Evolutionary conservation across 2,797 vertebrate species (phyloP).

Genomic region (Parotocinclus haroldoi): DNA sequence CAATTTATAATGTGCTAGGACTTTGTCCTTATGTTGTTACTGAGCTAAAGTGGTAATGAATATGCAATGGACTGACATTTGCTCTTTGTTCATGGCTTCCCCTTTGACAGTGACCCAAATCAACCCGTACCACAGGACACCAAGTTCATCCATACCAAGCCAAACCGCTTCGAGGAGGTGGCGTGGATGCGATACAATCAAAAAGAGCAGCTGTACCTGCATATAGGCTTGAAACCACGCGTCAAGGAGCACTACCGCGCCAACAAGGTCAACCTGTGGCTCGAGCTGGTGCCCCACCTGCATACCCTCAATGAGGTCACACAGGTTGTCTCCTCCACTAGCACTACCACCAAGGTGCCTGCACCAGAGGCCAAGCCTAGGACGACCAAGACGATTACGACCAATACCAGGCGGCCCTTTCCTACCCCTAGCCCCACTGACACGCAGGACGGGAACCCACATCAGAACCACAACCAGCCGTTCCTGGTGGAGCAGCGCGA

Average conservation of each 20-base stretch:
- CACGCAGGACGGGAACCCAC: conserved; percentile 83
- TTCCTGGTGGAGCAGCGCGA: conserved; percentile 96
- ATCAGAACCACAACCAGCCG: conserved; percentile 74
- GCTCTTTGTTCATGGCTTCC: neutral
- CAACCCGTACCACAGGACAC: conserved; percentile 98
- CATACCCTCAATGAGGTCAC: conserved; percentile 98
- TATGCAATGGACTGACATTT: neutral
- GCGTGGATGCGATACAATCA: conserved; percentile 98
- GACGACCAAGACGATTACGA: conserved; percentile 86
- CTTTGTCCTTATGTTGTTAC: conserved; percentile 51
- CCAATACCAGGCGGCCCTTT: conserved; percentile 78
- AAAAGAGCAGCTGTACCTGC: conserved; percentile 97
- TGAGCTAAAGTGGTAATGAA: neutral
- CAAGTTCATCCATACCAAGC: conserved; percentile 98
- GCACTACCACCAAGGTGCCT: conserved; percentile 97
- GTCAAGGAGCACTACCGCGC: conserved; percentile 98
- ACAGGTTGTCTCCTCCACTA: conserved; percentile 95
- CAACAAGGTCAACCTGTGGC: conserved; percentile 97
- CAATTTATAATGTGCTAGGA: conserved; percentile 61
- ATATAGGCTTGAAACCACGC: conserved; percentile 97
- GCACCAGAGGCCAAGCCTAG: conserved; percentile 90
- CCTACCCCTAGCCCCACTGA: conserved; percentile 93
- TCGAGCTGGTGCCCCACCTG: conserved; percentile 96
- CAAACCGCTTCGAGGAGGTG: conserved; percentile 98
- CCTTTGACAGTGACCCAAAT: conserved; percentile 85